These are phyloP conservation scores for Xenopus laevis DNA, from an alignment of 2,113 vertebrate species.

Conservation along the genomic window DNA sequence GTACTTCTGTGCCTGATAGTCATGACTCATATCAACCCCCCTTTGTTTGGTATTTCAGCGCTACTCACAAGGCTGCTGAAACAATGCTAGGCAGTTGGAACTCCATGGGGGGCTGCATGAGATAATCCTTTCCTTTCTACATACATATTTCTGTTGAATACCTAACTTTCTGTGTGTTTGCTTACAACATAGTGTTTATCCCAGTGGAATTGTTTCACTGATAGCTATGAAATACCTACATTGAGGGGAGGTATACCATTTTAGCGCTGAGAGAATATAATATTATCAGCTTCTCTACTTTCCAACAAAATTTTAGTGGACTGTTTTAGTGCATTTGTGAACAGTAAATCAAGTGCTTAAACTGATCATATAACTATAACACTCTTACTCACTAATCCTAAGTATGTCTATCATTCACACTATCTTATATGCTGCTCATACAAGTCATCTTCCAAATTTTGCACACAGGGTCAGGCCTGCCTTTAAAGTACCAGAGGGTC, in stretches of 20 bases:
- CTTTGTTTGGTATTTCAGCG: background rate
- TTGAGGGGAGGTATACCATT: conserved; percentile 1
- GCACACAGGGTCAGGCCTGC: too few species aligned
- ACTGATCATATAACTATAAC: too few species aligned
- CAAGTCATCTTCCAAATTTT: too few species aligned
- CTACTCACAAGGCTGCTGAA: background rate
- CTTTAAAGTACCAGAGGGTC: too few species aligned
- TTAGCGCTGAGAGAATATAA: conserved; percentile 14
- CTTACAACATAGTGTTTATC: conserved; percentile 1
- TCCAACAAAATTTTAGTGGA: too few species aligned
- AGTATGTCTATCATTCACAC: too few species aligned
- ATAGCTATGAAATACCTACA: background rate
- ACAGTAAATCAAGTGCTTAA: too few species aligned
- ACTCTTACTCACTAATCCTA: too few species aligned
- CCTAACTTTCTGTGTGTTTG: background rate
- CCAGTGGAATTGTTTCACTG: background rate
- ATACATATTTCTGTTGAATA: conserved; percentile 11
- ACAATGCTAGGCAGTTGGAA: background rate
- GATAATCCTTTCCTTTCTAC: conserved; percentile 33
- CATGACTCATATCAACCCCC: conserved; percentile 3
- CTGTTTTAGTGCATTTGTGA: too few species aligned
- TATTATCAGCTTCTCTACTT: background rate
- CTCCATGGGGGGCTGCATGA: conserved; percentile 9
- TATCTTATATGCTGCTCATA: too few species aligned
- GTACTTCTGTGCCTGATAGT: background rate